Evolutionary conservation across 2,888 invertebrate species (phyloP), one percentile per base, ranked within the genome.

Genomic region (Ctena decussata): DNA sequence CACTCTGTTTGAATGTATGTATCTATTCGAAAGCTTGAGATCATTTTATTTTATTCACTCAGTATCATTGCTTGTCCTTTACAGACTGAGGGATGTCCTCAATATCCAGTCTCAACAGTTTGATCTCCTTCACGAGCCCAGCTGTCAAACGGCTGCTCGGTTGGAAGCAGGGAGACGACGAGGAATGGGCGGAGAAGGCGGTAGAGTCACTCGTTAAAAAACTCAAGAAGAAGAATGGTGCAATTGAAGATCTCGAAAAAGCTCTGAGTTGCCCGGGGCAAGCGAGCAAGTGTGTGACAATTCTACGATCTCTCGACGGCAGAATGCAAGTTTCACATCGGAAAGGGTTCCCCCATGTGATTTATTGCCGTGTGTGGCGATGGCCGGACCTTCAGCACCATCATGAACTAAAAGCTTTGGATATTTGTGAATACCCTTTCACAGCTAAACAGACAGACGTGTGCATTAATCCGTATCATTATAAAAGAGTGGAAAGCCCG

Each of bases 401-500:
- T 96, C 99, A 99, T 96, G 99, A 99, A 96, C 97, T 99, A 18
- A 99, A 99, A 96, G 98, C 99, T 0, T 96, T 99, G 77, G 99
- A 99, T 95, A 97, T 98, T 92, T 99, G 99, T 96, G 98, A 99
- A 96, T 99, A 97, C 96, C 99, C 99, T 35, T 99, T 99, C 96
- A 98, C 98, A 92, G 98, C 99, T 53, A 99, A 99, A 96, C 98
- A 99, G 95, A 99, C 99, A 95, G 99, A 99, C 96, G 99, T 99
- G 77, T 99, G 99, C 97, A 99, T 99, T 93, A 99, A 99, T 96
- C 99, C 99, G 0, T 99, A 99, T 96, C 99, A 99, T 96, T 99
- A 99, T 96, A 98, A 98, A 95, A 97, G 99, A 79, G 99, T 99
- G 0, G 99, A 99, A 95, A 98, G 98, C 95, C 99, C 99, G 91